phyloP scores from a whole-genome alignment of 1,140 invertebrate genomes.

The Mercenaria mercenaria region DNA sequence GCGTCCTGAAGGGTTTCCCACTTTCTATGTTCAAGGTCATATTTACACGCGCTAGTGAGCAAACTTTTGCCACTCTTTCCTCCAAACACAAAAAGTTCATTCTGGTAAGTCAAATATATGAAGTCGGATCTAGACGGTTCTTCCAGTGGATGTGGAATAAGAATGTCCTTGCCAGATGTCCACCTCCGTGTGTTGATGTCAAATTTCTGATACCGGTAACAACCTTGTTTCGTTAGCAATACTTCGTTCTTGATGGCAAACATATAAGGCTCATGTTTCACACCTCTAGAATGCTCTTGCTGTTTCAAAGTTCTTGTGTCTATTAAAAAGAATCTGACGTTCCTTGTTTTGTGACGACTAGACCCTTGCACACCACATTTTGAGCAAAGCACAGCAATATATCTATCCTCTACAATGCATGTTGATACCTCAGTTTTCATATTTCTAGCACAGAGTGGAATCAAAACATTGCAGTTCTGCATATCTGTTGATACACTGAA shows the following conservation, averaged over 20 bases:
- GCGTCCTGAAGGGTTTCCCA: slow-evolving; percentile 73
- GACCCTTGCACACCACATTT: slow-evolving; percentile 66
- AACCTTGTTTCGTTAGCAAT: slow-evolving; percentile 72
- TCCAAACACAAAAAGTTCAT: slow-evolving; percentile 77
- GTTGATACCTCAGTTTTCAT: slow-evolving; percentile 66
- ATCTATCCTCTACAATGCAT: slow-evolving; percentile 58
- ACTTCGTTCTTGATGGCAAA: slow-evolving; percentile 72
- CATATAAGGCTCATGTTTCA: slow-evolving; percentile 67
- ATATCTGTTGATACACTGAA: slow-evolving; percentile 68
- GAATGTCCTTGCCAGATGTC: slow-evolving; percentile 46
- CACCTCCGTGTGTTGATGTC: slow-evolving; percentile 66
- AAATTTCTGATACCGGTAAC: slow-evolving; percentile 67
- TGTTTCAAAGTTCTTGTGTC: slow-evolving; percentile 52
- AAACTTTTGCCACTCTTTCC: slow-evolving; percentile 71
- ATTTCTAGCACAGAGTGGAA: slow-evolving; percentile 71
- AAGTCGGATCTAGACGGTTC: slow-evolving; percentile 68
- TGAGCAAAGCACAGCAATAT: slow-evolving; percentile 75
- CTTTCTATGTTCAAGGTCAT: slow-evolving; percentile 63
- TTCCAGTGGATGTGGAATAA: slow-evolving; percentile 66
- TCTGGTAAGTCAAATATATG: slow-evolving; percentile 63
- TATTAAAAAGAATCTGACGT: slow-evolving; percentile 60
- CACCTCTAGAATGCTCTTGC: slow-evolving; percentile 68
- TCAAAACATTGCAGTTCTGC: slow-evolving; percentile 65
- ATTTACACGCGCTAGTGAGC: slow-evolving; percentile 66
- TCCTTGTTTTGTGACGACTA: slow-evolving; percentile 51